Evolutionary conservation across 2,113 vertebrate species (phyloP), one percentile per base, ranked within the genome.

Genomic region (Alligator mississippiensis): DNA sequence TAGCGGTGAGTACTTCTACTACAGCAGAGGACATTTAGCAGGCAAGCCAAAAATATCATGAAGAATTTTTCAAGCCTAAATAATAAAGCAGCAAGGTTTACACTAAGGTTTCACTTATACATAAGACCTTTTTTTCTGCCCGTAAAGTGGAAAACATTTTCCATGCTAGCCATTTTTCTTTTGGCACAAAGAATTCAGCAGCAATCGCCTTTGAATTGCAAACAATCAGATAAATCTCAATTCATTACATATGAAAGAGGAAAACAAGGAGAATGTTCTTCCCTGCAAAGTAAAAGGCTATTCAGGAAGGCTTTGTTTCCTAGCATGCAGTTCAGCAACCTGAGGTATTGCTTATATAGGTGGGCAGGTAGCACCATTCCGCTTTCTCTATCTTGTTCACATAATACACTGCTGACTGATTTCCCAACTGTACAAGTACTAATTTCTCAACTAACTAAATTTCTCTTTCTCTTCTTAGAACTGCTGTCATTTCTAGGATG

Each of bases 171-270:
- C 95, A 93, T 88, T 96, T 97, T 94, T 96, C 34, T 74, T 47
- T 9, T 16, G 27, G 66, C 21, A 57, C 19, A 17, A 22, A 60
- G 85, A 8, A 70, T 34, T 91, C 92, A 96, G 95, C 85, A 93
- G 94, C 86, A 92, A 95, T 93, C 94, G 96, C 64, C 95, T 96
- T 91, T 92, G 93, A 97, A 97, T 93, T 95, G 90, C 89, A 92
- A 93, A 95, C 87, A 76, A 74, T 93, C 84, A 96, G 96, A 96
- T 85, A 89, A 94, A 96, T 94, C 92, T 91, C 0, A 1, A 88
- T 96, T 96, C 92, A 89, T 97, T 90, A 96, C 84, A 92, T 96
- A 91, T 92, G 93, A 96, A 96, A 92, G 94, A 93, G 93, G 89
- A 77, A 66, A 93, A 96, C 25, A 94, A 95, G 90, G 86, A 96